Evolutionary conservation across 1,140 invertebrate genomes (phyloP).

Genomic region (Hycleus cichorii): DNA sequence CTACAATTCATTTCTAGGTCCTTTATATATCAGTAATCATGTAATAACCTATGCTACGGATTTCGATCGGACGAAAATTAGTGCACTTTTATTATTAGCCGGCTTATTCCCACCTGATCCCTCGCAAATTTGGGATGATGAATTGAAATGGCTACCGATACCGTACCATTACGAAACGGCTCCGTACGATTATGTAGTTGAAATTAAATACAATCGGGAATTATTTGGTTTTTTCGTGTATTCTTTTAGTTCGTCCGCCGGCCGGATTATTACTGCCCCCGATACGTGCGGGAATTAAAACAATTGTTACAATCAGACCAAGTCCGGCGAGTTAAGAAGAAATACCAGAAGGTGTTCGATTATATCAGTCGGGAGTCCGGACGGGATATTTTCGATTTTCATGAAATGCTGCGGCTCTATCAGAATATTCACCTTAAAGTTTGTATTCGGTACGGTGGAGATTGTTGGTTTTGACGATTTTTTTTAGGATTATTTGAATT

Average conservation of each 20-base stretch:
- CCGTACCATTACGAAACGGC: constrained; percentile 24
- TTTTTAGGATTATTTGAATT: too few relatives aligned
- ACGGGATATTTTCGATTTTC: too few relatives aligned
- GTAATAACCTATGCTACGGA: constrained; percentile 26
- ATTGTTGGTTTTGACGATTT: too few relatives aligned
- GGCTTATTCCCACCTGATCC: constrained; percentile 46
- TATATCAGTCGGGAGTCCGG: constrained; percentile 24
- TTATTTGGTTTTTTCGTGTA: neutral
- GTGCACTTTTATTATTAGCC: constrained; percentile 44
- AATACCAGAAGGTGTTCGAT: constrained; percentile 21
- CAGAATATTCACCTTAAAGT: constrained; percentile 25
- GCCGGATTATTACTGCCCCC: constrained; percentile 32
- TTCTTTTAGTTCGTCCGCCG: constrained; percentile 6
- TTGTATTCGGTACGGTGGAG: too few relatives aligned
- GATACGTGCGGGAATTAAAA: constrained; percentile 30
- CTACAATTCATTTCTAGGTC: constrained; percentile 51
- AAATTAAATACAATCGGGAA: neutral
- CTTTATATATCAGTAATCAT: constrained; percentile 46
- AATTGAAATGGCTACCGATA: constrained; percentile 49
- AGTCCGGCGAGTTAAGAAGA: constrained; percentile 20
- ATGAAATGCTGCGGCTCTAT: constrained; percentile 8
- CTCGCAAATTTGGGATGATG: constrained; percentile 43
- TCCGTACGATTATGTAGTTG: neutral
- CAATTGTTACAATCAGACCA: constrained; percentile 24
- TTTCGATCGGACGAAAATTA: constrained; percentile 50